Evolutionary conservation across 2,888 invertebrate genomes (phyloP).

Genomic region (Ametastegia equiseti): DNA sequence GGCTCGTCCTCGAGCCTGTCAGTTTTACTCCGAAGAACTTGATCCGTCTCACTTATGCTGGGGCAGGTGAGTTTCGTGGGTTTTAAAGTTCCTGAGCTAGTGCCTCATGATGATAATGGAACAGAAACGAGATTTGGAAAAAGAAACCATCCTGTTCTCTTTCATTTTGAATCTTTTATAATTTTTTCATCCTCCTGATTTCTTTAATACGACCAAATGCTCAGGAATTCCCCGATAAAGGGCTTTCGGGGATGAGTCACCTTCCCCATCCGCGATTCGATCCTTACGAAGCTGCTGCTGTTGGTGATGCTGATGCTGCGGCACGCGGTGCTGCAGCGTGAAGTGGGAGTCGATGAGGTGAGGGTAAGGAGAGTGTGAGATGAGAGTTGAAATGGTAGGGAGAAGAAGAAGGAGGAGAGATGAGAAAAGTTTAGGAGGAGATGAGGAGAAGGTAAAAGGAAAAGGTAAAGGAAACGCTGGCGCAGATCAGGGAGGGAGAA

Average conservation of each 20-base stretch:
- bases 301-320: slow-evolving; percentile 44
- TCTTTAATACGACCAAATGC: no score
- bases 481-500: slow-evolving; percentile 66
- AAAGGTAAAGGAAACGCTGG: slow-evolving; percentile 33
- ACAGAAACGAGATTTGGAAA: no score
- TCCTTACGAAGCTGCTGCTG: slow-evolving; percentile 26
- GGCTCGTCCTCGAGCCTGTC: slow-evolving; percentile 64
- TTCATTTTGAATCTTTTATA: no score
- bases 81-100: not conserved
- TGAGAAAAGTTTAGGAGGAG: slow-evolving; percentile 47
- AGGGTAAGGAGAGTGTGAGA: slow-evolving; percentile 42
- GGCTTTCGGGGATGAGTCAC: slow-evolving; percentile 5
- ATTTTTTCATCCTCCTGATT: no score
- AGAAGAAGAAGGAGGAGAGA: slow-evolving; percentile 49
- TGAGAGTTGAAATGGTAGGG: slow-evolving; percentile 48
- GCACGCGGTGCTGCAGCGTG: slow-evolving; percentile 47
- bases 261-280: slow-evolving; percentile 8
- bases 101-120: no score
- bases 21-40: slow-evolving; percentile 63
- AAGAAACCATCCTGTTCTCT: no score
- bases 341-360: slow-evolving; percentile 32
- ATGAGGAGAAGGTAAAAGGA: slow-evolving; percentile 51
- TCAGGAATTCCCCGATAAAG: slow-evolving; percentile 15
- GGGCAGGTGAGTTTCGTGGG: slow-evolving; percentile 1
- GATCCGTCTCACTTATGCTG: slow-evolving; percentile 70